Conservation (phyloP, 2,797 vertebrate genomes). For the Brotula barbata region DNA sequence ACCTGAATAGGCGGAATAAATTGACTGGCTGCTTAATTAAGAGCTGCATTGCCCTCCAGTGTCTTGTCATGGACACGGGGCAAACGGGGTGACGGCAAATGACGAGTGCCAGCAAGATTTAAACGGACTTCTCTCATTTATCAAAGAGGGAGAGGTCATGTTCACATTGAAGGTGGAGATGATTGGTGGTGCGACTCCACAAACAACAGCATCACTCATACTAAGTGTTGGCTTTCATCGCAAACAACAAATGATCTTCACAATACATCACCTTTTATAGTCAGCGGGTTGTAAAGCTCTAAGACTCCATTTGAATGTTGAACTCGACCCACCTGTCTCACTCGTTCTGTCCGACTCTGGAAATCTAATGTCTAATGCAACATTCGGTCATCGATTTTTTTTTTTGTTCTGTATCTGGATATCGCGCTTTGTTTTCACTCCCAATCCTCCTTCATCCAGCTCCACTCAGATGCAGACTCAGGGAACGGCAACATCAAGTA, state of each 20-base stretch:
- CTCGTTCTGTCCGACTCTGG: not conserved
- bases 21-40: constrained; percentile 56
- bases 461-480: constrained; percentile 96
- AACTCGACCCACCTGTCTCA: not conserved
- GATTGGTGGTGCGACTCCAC: constrained; percentile 55
- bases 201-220: constrained; percentile 58
- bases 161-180: constrained; percentile 50
- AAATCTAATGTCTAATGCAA: too few species aligned
- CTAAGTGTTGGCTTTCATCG: constrained; percentile 41
- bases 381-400: too few species aligned
- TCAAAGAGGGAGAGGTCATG: constrained; percentile 36
- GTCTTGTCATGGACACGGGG: constrained; percentile 18
- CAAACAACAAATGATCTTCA: constrained; percentile 53
- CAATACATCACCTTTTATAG: constrained; percentile 50
- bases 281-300: constrained; percentile 21
- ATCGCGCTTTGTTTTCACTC: too few species aligned
- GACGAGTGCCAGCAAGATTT: constrained; percentile 39
- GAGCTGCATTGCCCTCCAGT: constrained; percentile 13
- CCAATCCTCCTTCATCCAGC: constrained; percentile 70
- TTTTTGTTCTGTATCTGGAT: too few species aligned
- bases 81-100: constrained; percentile 3
- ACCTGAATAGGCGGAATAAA: constrained; percentile 39
- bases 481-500: constrained; percentile 96
- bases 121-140: constrained; percentile 41
- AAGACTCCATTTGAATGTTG: constrained; percentile 32